Evolutionary conservation across 2,888 invertebrate species (phyloP), one percentile per base, ranked within the genome.

Genomic region (Stenurella melanura): DNA sequence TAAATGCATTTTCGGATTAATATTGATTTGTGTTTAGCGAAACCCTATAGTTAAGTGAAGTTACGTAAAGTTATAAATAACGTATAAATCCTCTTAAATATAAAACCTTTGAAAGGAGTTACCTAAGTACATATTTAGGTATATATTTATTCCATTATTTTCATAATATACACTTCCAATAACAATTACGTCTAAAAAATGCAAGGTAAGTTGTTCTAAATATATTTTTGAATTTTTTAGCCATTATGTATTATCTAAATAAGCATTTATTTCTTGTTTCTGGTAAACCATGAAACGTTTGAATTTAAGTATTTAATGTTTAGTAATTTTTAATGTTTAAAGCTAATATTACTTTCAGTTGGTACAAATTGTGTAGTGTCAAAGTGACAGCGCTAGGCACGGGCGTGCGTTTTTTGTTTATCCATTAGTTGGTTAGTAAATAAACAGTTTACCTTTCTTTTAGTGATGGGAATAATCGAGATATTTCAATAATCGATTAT

Each of bases 381-480:
- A 50, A 50, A n/a, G 50, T 50, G 50, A 50, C 50, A 50, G n/a
- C 12, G 56, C 15, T 57, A 17, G 63, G 67, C 56, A 50, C 42
- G 75, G 69, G 75, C 56, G 73, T 64, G 68, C 58, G 26, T 50
- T 74, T 75, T 73, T 77, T 74, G 75, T 79, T 74, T 75, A 76
- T 76, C 74, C 70, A 72, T 68, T 77, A 56, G 15, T 75, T 76
- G 75, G 72, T 76, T 71, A 50, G 77, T 77, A 74, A 60, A 54
- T 58, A 72, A 72, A 75, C 30, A 58, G 38, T 58, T 58, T 5
- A 0, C 12, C 56, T 5, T 4, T 61, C 57, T 18, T n/a, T 50
- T 57, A 56, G n/a, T n/a, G n/a, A n/a, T n/a, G n/a, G n/a, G n/a
- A n/a, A n/a, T n/a, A n/a, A n/a, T n/a, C n/a, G n/a, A n/a, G n/a